Conservation (phyloP, 2,888 invertebrate species). For the Zaprionus bogoriensis region DNA sequence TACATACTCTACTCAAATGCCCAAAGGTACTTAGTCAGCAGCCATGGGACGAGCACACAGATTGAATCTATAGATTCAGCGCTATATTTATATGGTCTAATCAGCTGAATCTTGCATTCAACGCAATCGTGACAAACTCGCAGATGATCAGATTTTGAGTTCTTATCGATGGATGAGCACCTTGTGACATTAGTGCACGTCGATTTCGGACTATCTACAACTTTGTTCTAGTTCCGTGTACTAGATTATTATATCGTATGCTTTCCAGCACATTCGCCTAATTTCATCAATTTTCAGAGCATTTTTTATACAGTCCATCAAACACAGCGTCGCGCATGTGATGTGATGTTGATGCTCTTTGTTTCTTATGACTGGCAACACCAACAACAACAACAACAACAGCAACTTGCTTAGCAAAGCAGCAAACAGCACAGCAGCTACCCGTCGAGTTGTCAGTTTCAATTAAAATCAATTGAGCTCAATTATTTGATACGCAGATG, state of each 20-base stretch:
- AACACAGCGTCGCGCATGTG: slow-evolving; percentile 35
- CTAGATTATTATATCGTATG: background rate
- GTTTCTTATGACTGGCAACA: slow-evolving; percentile 55
- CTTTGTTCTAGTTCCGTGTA: too few species aligned
- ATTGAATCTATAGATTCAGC: slow-evolving; percentile 1
- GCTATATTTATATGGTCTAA: background rate
- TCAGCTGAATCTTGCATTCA: background rate
- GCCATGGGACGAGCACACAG: background rate
- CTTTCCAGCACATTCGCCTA: background rate
- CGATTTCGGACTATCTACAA: background rate
- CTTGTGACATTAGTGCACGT: background rate
- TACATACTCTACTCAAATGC: slow-evolving; percentile 10
- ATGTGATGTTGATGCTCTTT: slow-evolving; percentile 58
- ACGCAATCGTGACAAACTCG: slow-evolving; percentile 1
- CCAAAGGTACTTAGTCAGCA: slow-evolving; percentile 30
- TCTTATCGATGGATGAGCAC: slow-evolving; percentile 9
- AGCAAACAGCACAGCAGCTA: slow-evolving; percentile 24
- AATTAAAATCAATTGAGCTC: slow-evolving; percentile 78
- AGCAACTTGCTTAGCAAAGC: slow-evolving; percentile 6
- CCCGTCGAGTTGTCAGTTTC: slow-evolving; percentile 69
- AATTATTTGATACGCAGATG: slow-evolving; percentile 76
- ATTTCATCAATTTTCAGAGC: background rate
- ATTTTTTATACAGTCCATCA: slow-evolving; percentile 39
- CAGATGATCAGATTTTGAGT: background rate
- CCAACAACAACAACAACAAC: slow-evolving; percentile 23